Evolutionary conservation across 2,797 vertebrate species (phyloP).

Genomic region (Muraenolepis orangiensis): DNA sequence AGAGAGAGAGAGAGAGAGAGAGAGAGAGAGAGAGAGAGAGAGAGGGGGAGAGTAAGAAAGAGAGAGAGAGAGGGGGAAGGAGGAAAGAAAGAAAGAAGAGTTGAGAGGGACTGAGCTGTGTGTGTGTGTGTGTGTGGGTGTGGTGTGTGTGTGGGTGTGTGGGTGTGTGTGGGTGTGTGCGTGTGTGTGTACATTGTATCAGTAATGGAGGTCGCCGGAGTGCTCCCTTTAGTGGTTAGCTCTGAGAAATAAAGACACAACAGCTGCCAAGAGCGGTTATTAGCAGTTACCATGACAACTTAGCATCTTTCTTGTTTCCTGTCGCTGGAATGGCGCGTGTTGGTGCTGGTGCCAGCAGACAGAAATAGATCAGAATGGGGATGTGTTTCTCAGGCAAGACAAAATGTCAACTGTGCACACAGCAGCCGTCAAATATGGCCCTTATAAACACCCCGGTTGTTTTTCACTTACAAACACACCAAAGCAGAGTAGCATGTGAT

Average conservation of each 20-base stretch:
- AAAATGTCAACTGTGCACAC: slow-evolving; percentile 38
- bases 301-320: slow-evolving; percentile 60
- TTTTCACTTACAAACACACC: background rate
- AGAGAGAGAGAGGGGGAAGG: background rate
- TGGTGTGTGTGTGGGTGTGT: slow-evolving; percentile 24
- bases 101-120: slow-evolving; percentile 14
- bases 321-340: slow-evolving; percentile 52
- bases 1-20: background rate
- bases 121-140: slow-evolving; percentile 23
- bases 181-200: slow-evolving; percentile 11
- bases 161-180: slow-evolving; percentile 6
- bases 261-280: slow-evolving; percentile 65
- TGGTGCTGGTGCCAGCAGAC: slow-evolving; percentile 62
- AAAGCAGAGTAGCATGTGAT: background rate
- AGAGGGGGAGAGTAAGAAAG: slow-evolving; percentile 22
- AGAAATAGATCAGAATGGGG: slow-evolving; percentile 63
- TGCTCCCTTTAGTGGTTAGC: slow-evolving; percentile 54
- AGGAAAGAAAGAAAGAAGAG: background rate
- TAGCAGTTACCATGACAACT: slow-evolving; percentile 76
- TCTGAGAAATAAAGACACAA: slow-evolving; percentile 66
- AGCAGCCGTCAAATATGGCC: slow-evolving; percentile 14
- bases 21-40: background rate
- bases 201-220: slow-evolving; percentile 30
- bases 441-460: background rate
- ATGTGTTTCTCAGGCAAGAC: slow-evolving; percentile 39